These are phyloP conservation scores for Brachionus sp. DNA, from an alignment of 1,140 invertebrate species.

Conservation along the genomic window DNA sequence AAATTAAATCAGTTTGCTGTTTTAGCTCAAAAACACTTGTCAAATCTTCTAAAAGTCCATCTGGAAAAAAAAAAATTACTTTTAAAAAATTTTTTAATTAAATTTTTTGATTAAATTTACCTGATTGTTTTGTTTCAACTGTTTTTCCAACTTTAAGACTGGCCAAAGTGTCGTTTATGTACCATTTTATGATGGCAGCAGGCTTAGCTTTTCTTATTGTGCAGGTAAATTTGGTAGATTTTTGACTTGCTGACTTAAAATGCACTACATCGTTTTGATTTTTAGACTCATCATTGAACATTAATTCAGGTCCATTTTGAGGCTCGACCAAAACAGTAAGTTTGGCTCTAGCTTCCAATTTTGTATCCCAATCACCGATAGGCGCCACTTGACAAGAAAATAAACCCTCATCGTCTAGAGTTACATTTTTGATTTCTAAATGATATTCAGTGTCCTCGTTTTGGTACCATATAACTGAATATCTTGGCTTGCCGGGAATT, in stretches of 20 bases:
- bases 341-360: constrained; percentile 28
- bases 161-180: constrained; percentile 12
- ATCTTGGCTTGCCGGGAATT: constrained; percentile 30
- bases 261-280: constrained; percentile 41
- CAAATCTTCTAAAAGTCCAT: constrained; percentile 20
- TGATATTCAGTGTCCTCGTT: constrained; percentile 42
- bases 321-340: constrained; percentile 38
- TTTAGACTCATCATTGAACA: constrained; percentile 45
- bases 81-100: not conserved
- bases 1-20: constrained; percentile 26
- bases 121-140: constrained; percentile 34
- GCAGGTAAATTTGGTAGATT: constrained; percentile 39
- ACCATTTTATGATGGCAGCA: constrained; percentile 37
- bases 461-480: constrained; percentile 26
- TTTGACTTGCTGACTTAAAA: constrained; percentile 17
- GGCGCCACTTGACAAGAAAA: constrained; percentile 45
- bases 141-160: not conserved
- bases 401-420: constrained; percentile 30
- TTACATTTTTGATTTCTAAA: constrained; percentile 29
- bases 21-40: constrained; percentile 35
- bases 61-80: not conserved
- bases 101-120: not conserved
- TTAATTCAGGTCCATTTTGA: constrained; percentile 13
- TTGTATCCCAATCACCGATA: constrained; percentile 44
- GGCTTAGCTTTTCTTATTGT: constrained; percentile 24